phyloP scores from a whole-genome alignment of 1,140 invertebrate species.

The Leucophenga varia region DNA sequence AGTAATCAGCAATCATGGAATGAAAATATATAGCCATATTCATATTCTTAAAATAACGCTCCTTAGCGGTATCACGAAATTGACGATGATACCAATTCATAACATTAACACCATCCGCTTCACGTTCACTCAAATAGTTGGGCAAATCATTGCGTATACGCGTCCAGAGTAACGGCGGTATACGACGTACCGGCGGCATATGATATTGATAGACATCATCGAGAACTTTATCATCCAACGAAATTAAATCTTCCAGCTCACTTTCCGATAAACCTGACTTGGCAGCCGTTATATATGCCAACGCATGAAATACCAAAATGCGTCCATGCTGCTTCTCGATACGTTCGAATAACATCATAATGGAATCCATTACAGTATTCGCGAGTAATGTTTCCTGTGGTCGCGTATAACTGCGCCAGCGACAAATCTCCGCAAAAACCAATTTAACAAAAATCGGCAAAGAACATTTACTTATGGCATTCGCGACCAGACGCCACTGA shows the following conservation, averaged over 20 bases:
- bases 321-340: constrained; percentile 94
- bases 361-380: constrained; percentile 95
- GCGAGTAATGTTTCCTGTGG: constrained; percentile 89
- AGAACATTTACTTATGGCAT: constrained; percentile 90
- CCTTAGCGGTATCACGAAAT: constrained; percentile 89
- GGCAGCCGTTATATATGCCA: constrained; percentile 93
- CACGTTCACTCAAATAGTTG: constrained; percentile 93
- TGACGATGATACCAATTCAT: constrained; percentile 99
- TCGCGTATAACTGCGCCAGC: constrained; percentile 96
- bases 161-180: constrained; percentile 95
- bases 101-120: constrained; percentile 95
- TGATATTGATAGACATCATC: constrained; percentile 99
- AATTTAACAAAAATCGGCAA: constrained; percentile 97
- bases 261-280: constrained; percentile 91
- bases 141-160: constrained; percentile 91
- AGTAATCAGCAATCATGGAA: constrained; percentile 97
- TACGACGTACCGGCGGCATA: constrained; percentile 90
- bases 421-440: constrained; percentile 93
- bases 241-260: constrained; percentile 92
- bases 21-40: constrained; percentile 96
- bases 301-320: constrained; percentile 87
- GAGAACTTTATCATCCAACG: constrained; percentile 88
- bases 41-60: constrained; percentile 96
- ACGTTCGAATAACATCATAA: constrained; percentile 94
- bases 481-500: constrained; percentile 93